A percentile compares a stretch with the other conserved stretches of the same genome.
Conservation (phyloP, 2,113 vertebrate species). For the Psittacara wagleri region DNA sequence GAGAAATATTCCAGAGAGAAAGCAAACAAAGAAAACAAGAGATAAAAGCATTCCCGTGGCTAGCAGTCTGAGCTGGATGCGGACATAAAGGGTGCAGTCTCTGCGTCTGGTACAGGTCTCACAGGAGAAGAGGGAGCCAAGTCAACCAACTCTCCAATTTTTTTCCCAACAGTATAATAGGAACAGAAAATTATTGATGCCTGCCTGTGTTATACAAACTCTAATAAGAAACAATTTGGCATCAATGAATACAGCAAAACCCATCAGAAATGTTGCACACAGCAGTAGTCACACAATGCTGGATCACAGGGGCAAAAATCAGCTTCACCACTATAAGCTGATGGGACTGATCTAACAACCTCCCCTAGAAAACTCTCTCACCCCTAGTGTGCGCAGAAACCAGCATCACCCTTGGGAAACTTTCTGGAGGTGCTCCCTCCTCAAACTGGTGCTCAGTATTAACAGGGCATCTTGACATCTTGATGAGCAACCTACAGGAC, state of each 20-base stretch:
- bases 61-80: not conserved
- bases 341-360: not conserved
- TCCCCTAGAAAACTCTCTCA: not conserved
- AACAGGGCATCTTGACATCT: not conserved
- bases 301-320: not conserved
- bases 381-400: not conserved
- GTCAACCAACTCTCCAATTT: not conserved
- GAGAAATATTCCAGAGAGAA: not conserved
- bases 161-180: not conserved
- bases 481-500: not conserved
- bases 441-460: not conserved
- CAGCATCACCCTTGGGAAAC: not conserved
- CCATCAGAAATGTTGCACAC: rapidly evolving
- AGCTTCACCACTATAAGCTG: not conserved
- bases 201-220: not conserved
- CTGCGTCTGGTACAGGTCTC: not conserved
- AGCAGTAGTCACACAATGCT: rapidly evolving
- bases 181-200: not conserved
- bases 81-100: not conserved
- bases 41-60: not conserved
- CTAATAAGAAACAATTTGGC: not conserved
- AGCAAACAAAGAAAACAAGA: not conserved
- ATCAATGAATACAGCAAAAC: not conserved
- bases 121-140: not conserved
- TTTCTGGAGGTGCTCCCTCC: not conserved